Conservation (phyloP, 2,113 vertebrate species). For the Neotoma lepida region DNA sequence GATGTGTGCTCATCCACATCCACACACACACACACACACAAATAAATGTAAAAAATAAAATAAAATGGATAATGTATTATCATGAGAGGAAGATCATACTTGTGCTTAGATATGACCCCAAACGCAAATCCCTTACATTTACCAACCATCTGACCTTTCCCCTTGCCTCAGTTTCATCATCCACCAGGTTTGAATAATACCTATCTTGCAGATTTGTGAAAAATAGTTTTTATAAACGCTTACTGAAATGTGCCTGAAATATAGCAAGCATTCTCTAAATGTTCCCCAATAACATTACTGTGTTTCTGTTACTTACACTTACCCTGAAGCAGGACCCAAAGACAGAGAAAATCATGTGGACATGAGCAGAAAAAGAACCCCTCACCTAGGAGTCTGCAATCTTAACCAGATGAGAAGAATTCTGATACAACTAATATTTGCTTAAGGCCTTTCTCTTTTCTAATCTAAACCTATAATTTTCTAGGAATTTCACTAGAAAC, state of each 20-base stretch:
- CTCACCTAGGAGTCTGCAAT: background rate
- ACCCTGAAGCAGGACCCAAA: background rate
- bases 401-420: background rate
- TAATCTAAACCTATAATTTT: background rate
- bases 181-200: background rate
- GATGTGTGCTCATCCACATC: background rate
- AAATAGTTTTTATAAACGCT: slow-evolving; percentile 45
- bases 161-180: background rate
- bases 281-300: background rate
- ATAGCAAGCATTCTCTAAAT: slow-evolving; percentile 14
- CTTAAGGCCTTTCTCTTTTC: background rate
- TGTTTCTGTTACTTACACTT: slow-evolving; percentile 29
- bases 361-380: background rate
- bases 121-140: background rate
- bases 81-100: background rate
- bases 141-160: background rate
- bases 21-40: background rate
- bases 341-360: background rate
- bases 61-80: background rate
- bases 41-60: background rate
- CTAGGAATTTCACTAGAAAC: background rate
- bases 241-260: background rate
- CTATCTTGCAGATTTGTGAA: slow-evolving; percentile 27
- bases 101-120: slow-evolving; percentile 12
- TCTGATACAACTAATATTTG: background rate